A percentile compares a stretch with the other conserved stretches of the same genome.
Evolutionary conservation across 2,888 invertebrate genomes (phyloP).

Genomic region (Atrina japonica): DNA sequence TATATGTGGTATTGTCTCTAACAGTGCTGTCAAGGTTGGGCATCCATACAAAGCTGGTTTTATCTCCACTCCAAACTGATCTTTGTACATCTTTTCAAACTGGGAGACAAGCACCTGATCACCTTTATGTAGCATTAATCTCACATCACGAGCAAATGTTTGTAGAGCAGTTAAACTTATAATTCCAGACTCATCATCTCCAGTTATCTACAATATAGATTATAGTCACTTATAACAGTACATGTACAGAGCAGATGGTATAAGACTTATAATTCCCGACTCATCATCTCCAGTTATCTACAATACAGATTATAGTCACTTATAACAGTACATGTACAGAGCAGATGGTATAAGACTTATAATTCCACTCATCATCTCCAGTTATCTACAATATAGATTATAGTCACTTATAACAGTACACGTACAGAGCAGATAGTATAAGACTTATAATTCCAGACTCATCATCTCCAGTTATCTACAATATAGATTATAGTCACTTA

Average conservation of each 20-base stretch:
- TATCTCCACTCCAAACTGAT: constrained; percentile 81
- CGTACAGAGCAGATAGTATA: no score
- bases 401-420: no score
- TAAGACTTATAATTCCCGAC: constrained; percentile 74
- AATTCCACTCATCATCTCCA: constrained; percentile 70
- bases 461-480: constrained; percentile 69
- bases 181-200: constrained; percentile 70
- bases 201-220: constrained; percentile 67
- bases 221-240: no score
- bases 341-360: no score
- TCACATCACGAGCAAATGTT: constrained; percentile 83
- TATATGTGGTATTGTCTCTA: constrained; percentile 83
- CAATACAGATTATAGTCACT: no score
- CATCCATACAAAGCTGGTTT: constrained; percentile 83
- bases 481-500: no score
- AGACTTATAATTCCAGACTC: constrained; percentile 74
- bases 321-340: no score
- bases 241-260: no score
- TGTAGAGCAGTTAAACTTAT: constrained; percentile 80
- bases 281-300: constrained; percentile 72
- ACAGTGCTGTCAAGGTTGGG: constrained; percentile 82
- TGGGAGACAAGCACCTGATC: constrained; percentile 80
- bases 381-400: constrained; percentile 67
- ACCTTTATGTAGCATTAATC: constrained; percentile 82
- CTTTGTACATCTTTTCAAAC: constrained; percentile 69